Base-by-base conservation (phyloP, 2,797 vertebrate genomes). In the Myripristis murdjan region DNA sequence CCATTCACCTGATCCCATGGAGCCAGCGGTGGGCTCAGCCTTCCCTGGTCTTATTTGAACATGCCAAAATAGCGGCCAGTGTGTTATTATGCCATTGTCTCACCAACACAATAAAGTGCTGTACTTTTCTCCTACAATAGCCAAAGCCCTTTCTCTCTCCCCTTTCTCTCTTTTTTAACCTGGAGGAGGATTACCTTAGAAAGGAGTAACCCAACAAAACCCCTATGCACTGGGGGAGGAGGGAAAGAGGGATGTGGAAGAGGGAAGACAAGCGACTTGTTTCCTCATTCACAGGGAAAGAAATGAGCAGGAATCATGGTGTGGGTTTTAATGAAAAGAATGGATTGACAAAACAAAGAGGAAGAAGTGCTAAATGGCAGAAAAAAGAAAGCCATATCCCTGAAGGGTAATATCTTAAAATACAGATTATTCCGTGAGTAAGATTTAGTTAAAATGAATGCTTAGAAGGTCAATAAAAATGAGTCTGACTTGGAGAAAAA, bases 51-150 rank as follows among this genome's bases (percentile, higher is more conserved):
- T 94, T 95, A 94, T 95, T 95, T 95, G 91, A 94, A 95, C 93
- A 91, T 87, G 93, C 90, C 91, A 93, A 94, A 95, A 95, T 93
- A 93, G 93, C 85, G 79, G 89, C 93, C 89, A 95, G 92, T 90
- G 86, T 95, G 93, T 95, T 93, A 95, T 95, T 95, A 95, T 95
- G 86, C 91, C 80, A 95, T 95, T 95, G 95, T 95, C 94, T 95
- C 86, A 89, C 87, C 87, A 89, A 89, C 91, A 95, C 95, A 95
- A 95, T 95, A 95, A 94, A 94, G 91, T 94, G 94, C 94, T 93
- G 94, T 94, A 92, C 92, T 93, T 92, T 94, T 90, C 89, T 82
- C 89, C 69, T 87, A 95, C 93, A 95, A 95, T 93, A 93, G 94
- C 91, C 85, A 90, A 88, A 92, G 89, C 90, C 86, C 86, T 92